Conservation (phyloP, 2,797 vertebrate genomes). For the Bucorvus abyssinicus region DNA sequence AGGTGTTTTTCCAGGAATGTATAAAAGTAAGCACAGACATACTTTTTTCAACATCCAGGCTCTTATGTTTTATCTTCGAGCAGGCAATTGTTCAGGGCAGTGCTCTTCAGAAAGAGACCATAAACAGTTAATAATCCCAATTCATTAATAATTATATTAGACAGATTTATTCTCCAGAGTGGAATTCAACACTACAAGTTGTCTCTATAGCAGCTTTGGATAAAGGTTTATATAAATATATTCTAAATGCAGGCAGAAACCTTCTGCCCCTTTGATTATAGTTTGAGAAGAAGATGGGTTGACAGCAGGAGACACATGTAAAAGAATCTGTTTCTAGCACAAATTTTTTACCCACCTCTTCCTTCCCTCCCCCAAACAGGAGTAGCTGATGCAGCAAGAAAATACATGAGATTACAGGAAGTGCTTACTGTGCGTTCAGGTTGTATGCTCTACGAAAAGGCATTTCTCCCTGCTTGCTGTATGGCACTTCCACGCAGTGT, state of each 20-base stretch:
- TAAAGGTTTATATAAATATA: neutral
- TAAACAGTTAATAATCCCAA: neutral
- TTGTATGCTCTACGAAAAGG: neutral
- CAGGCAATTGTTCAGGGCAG: neutral
- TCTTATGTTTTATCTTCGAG: neutral
- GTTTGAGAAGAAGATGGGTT: neutral
- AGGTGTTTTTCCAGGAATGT: neutral
- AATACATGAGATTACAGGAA: neutral
- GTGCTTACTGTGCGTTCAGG: neutral
- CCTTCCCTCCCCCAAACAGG: neutral
- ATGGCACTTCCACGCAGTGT: neutral
- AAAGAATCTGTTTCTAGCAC: neutral
- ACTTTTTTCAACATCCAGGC: neutral
- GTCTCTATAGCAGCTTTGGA: neutral
- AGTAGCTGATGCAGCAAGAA: neutral
- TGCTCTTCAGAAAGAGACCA: neutral
- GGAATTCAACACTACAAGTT: neutral
- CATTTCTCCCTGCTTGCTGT: neutral
- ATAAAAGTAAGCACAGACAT: neutral
- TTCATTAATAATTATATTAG: neutral
- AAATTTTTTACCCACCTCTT: neutral
- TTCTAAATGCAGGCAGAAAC: neutral
- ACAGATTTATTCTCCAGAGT: neutral
- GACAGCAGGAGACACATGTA: neutral
- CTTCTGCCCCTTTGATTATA: neutral